Base-by-base conservation (phyloP, 1,140 invertebrate species). In the Tetragonula clypearis region DNA sequence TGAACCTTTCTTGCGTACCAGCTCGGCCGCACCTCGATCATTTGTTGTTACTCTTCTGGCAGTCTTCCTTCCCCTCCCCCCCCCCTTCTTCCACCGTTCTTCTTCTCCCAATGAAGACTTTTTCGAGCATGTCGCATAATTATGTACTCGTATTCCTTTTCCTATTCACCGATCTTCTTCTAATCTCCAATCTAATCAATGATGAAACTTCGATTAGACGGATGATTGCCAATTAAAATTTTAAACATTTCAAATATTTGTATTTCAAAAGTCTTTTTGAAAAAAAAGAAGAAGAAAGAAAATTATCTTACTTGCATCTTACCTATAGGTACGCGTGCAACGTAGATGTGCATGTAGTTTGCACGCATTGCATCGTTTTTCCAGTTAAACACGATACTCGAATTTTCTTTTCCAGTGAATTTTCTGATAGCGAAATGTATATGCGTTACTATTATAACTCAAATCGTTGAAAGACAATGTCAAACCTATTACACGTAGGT, bases 1-100 rank as follows among this genome's bases (percentile, higher is more conserved):
- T 95, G 93, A 92, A 94, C 91, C 91, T 94, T 94, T 93, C 92
- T 82, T 88, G 76, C 85, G 79, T 82, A n/a, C 60, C n/a, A n/a
- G 23, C 87, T 68, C 60, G 72, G 49, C 88, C 88, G 88, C 88
- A 58, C 88, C 88, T 85, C 82, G 53, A 82, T 82, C 88, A n/a
- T 72, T 87, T 65, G n/a, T 83, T 80, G 80, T 71, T 71, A 79
- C 41, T 79, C 88, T 17, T 55, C 65, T 35, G 35, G 26, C 56
- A 14, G 41, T 85, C 77, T 81, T 81, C 78, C 77, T 81, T 66
- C 55, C 80, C 56, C 72, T 30, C 66, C 72, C 49, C 72, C 79
- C 84, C 49, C 21, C 23, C 58, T 56, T 21, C 76, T 35, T 53
- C 19, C 30, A 30, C 30, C 30, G 30, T 79, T 56, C 41, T 49